Percentiles rank a stretch among this genome's conserved stretches.
phyloP scores from a whole-genome alignment of 2,888 invertebrate genomes.

The Diaperis boleti region DNA sequence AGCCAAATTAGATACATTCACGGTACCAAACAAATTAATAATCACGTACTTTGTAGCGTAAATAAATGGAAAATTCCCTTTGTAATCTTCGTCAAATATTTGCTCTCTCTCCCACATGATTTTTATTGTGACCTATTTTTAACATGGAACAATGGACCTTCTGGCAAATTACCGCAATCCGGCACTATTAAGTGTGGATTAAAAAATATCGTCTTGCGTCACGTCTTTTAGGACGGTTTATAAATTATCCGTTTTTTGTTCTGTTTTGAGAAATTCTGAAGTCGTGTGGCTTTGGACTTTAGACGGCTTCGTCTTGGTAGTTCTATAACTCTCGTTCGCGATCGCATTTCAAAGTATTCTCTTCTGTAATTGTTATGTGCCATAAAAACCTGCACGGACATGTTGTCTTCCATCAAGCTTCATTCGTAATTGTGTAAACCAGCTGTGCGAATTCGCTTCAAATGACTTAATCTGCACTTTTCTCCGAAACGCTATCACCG shows the following conservation, averaged over 20 bases:
- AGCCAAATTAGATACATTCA: not conserved
- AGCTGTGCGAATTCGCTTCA: slow-evolving; percentile 59
- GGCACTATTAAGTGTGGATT: not conserved
- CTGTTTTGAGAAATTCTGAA: not conserved
- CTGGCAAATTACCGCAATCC: not conserved
- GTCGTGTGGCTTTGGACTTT: not conserved
- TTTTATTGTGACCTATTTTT: slow-evolving; percentile 23
- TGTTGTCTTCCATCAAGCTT: slow-evolving; percentile 57
- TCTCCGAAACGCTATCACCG: slow-evolving; percentile 50
- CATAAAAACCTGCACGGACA: slow-evolving; percentile 60
- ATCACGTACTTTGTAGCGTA: too few relatives aligned
- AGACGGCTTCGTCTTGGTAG: not conserved
- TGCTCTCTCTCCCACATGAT: not conserved
- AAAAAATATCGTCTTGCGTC: slow-evolving; percentile 12
- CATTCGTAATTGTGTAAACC: slow-evolving; percentile 58
- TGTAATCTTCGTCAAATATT: slow-evolving; percentile 21
- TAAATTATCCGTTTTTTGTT: slow-evolving; percentile 2
- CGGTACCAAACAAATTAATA: not conserved
- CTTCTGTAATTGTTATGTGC: slow-evolving; percentile 60
- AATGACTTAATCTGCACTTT: slow-evolving; percentile 61
- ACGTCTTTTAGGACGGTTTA: not conserved
- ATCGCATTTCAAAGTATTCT: slow-evolving; percentile 55
- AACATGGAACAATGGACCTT: slow-evolving; percentile 12
- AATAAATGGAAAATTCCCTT: slow-evolving; percentile 22
- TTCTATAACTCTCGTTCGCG: slow-evolving; percentile 9